Base-by-base conservation (phyloP, 1,140 invertebrate genomes). In the Platyscapa corneri region DNA sequence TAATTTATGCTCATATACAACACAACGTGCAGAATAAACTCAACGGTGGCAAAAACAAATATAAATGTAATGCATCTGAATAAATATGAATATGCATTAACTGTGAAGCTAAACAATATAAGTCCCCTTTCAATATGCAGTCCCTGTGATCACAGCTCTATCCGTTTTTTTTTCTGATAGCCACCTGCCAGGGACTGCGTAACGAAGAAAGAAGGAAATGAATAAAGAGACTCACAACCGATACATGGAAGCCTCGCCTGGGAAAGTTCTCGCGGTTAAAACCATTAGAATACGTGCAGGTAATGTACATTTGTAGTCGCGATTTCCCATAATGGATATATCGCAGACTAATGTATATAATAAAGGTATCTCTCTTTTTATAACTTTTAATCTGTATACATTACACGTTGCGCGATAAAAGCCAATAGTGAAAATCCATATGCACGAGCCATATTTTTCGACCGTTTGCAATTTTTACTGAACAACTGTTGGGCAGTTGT, bases 261-360 rank as follows among this genome's bases (percentile, higher is more conserved):
- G 79, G 84, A 86, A 86, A 82, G 60, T 82, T 86, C 84, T 86
- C 84, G 84, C 72, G 74, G 76, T 77, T 86, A 56, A 39, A 75
- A 80, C 53, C 84, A 72, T 81, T 81, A 85, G 37, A 23, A 72
- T 53, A 34, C 49, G 37, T 49, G 30, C n/a, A 37, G 30, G 42
- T 75, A 53, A 70, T 76, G 12, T 30, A 70, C n/a, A 70, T 23
- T 49, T 70, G 53, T 27, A 81, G 12, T 37, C 30, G 18, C 18
- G 32, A 37, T 46, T 60, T 79, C 34, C 16, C 65, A 30, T 60
- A 56, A 53, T 60, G 32, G 70, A 5, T 10, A 74, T 74, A 82
- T 49, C 10, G 27, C n/a, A 53, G 30, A 80, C 46, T 53, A 34
- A 77, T 53, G 30, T 37, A 14, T 60, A 14, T 23, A 78, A 74